These are phyloP conservation scores for Notolepis coatsorum DNA, from an alignment of 2,797 vertebrate species.

Conservation along the genomic window DNA sequence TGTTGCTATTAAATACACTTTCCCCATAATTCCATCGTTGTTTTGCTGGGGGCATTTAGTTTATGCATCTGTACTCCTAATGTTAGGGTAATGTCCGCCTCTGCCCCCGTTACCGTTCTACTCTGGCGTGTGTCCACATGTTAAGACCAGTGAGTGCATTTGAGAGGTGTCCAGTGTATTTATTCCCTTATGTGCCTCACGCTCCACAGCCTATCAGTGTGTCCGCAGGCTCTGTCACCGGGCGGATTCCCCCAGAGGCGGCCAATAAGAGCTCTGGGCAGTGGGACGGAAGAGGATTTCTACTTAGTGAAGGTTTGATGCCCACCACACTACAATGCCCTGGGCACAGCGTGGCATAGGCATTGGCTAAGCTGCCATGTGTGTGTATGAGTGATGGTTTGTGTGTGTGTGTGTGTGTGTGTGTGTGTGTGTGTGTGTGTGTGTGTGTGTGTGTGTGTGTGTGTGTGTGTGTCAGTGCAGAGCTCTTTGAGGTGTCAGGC, in stretches of 20 bases:
- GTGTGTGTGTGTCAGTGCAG: constrained; percentile 34
- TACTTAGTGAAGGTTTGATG: constrained; percentile 75
- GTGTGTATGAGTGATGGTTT: background rate
- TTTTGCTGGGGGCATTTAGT: no score
- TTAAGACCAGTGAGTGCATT: no score
- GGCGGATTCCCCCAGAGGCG: constrained; percentile 57
- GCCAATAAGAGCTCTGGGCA: constrained; percentile 64
- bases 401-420: background rate
- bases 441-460: constrained; percentile 1
- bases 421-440: constrained; percentile 2
- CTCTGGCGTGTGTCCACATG: constrained; percentile 41
- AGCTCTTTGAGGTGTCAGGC: constrained; percentile 71
- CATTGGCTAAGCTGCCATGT: no score
- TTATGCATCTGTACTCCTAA: no score
- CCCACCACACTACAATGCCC: constrained; percentile 57
- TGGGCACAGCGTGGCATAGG: constrained; percentile 43
- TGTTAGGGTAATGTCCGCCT: no score
- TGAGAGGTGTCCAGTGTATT: constrained; percentile 32
- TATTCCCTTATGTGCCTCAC: constrained; percentile 48
- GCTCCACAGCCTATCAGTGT: constrained; percentile 65
- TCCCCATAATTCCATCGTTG: no score
- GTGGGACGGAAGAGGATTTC: constrained; percentile 59
- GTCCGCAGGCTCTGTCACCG: constrained; percentile 57
- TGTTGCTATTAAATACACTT: no score
- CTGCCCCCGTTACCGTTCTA: no score